phyloP scores from a whole-genome alignment of 2,888 invertebrate genomes.

The Stegophylla sp. region DNA sequence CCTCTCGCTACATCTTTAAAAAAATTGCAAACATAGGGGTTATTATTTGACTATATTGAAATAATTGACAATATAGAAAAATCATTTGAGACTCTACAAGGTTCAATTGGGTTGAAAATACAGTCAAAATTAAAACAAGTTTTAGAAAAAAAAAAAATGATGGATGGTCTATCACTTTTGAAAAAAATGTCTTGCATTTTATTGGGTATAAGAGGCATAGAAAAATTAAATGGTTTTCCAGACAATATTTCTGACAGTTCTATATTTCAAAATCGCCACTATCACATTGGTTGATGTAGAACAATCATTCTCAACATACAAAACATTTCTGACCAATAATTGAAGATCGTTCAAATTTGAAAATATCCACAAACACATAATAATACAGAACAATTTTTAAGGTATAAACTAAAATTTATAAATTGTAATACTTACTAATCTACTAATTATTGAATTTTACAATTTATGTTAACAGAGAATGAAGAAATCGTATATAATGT shows the following conservation, averaged over 20 bases:
- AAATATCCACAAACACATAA: neutral
- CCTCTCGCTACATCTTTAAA: neutral
- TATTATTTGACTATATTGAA: neutral
- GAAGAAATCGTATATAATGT: neutral
- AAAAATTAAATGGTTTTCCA: neutral
- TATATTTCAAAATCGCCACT: too few relatives aligned
- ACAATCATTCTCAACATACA: neutral
- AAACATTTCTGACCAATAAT: neutral
- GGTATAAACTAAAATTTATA: neutral
- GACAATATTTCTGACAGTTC: neutral
- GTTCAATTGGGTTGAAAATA: constrained; percentile 8
- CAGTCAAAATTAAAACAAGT: neutral
- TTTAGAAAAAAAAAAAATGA: neutral
- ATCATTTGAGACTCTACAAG: neutral
- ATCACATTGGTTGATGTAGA: too few relatives aligned
- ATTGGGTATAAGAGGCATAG: neutral
- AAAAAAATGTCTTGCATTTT: neutral
- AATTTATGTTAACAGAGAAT: neutral
- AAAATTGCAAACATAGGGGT: neutral
- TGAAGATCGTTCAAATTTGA: constrained; percentile 6
- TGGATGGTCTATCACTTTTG: neutral
- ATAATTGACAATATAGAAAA: neutral
- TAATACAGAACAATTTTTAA: neutral
- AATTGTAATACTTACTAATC: neutral
- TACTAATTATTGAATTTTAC: too few relatives aligned